Evolutionary conservation across 2,888 invertebrate species (phyloP), one percentile per base, ranked within the genome.

Genomic region (Furcula furcula): DNA sequence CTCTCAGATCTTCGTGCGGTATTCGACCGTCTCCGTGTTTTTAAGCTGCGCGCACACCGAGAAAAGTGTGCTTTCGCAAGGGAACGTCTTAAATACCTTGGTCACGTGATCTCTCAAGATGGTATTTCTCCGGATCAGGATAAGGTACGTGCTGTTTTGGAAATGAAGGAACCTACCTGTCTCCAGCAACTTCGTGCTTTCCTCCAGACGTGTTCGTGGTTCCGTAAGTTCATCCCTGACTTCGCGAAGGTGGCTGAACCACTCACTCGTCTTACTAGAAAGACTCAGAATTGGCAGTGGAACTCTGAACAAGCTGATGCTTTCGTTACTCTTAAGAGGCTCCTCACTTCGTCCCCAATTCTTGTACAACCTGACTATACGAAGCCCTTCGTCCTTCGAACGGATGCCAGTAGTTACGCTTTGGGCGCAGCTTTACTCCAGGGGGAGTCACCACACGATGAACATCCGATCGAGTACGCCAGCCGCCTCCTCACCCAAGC

Each of bases 121-220:
- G 53, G 57, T 1, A 27, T 61, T 0, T 19, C 30, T 1, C 43
- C 54, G 1, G 57, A 55, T 21, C n/a, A 28, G 1, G 29, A 29
- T 0, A 55, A 58, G 29, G 35, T 55, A 3, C 10, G 26, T 1
- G 53, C 48, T 0, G 20, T 58, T 1, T 1, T 40, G 0, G 33
- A 49, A 0, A 52, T 51, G 49, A 36, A 39, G n/a, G 30, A 30
- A 11, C 58, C 55, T 6, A 22, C 14, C 1, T 34, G 22, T 14
- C 12, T 56, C 0, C 35, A 51, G 19, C 52, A 57, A 0, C 28
- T 58, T 3, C 28, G 30, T 4, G 34, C 50, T 0, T 61, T 61
- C 14, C 13, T 61, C 0, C 54, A 54, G 31, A 63, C 49, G 0
- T 66, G 65, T 34, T 64, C 67, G 0, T 71, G 69, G 69, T 71